phyloP scores from a whole-genome alignment of 2,888 invertebrate species.

The Atethmia centrago region DNA sequence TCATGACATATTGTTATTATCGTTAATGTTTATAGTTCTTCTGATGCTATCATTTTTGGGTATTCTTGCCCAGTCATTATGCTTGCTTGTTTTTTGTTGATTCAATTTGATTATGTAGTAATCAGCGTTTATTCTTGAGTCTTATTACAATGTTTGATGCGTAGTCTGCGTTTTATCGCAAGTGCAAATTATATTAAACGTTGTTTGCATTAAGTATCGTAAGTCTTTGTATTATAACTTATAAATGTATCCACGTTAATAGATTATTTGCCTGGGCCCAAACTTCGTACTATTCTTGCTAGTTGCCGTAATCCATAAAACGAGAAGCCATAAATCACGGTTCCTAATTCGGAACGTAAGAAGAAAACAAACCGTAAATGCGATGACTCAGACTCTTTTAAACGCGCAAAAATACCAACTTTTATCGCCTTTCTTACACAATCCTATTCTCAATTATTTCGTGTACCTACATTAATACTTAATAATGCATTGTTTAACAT shows the following conservation, averaged over 20 bases:
- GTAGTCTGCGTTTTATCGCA: constrained; percentile 17
- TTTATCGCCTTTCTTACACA: constrained; percentile 38
- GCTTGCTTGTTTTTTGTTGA: constrained; percentile 16
- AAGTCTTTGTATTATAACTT: constrained; percentile 13
- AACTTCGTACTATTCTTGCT: constrained; percentile 47
- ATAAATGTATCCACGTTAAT: constrained; percentile 32
- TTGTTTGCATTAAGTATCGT: constrained; percentile 3
- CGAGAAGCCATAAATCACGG: constrained; percentile 61
- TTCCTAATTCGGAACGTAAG: constrained; percentile 60
- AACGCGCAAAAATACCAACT: constrained; percentile 39
- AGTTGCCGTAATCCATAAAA: constrained; percentile 61
- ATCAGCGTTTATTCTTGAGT: constrained; percentile 15
- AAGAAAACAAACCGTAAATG: constrained; percentile 67
- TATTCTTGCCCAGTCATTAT: constrained; percentile 6
- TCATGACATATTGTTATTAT: constrained; percentile 31
- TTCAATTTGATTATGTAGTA: constrained; percentile 11
- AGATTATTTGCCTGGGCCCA: constrained; percentile 38
- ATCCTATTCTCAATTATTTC: constrained; percentile 24
- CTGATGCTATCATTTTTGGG: neutral
- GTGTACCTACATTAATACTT: constrained; percentile 28
- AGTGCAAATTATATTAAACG: constrained; percentile 40
- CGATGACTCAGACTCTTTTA: constrained; percentile 58
- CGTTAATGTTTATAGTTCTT: constrained; percentile 21
- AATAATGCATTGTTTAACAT: constrained; percentile 52
- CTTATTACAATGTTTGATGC: constrained; percentile 17